Conservation (phyloP, 2,113 vertebrate genomes). For the Arothron firmamentum region DNA sequence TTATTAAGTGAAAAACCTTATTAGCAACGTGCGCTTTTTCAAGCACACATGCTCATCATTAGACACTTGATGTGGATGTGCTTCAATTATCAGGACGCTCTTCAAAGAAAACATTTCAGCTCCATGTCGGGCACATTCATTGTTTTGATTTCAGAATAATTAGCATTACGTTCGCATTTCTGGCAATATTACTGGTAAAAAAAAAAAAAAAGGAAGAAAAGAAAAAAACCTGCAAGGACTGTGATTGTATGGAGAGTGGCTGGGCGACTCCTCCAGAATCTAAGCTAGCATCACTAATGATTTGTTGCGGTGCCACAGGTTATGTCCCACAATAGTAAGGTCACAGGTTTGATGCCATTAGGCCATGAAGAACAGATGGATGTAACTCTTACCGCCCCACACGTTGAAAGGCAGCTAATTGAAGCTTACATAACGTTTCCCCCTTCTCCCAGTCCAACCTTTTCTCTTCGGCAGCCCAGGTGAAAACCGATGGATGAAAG, state of each 20-base stretch:
- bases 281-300: slow-evolving; percentile 1
- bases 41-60: slow-evolving; percentile 42
- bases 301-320: slow-evolving; percentile 2
- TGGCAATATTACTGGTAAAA: too few species aligned
- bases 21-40: slow-evolving; percentile 54
- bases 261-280: background rate
- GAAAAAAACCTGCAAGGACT: too few species aligned
- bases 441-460: background rate
- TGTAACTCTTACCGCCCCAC: slow-evolving; percentile 2
- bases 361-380: background rate
- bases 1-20: slow-evolving; percentile 70
- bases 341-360: slow-evolving; percentile 17
- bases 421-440: slow-evolving; percentile 12
- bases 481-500: slow-evolving; percentile 44
- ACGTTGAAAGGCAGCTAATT: slow-evolving; percentile 16
- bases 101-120: too few species aligned
- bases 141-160: background rate
- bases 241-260: background rate
- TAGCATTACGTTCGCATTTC: background rate
- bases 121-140: background rate
- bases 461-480: slow-evolving; percentile 17
- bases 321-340: slow-evolving; percentile 14
- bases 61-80: slow-evolving; percentile 38
- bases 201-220: too few species aligned
- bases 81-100: background rate